Evolutionary conservation across 1,140 invertebrate species (phyloP), one percentile per base, ranked within the genome.

Genomic region (Bombus turneri): DNA sequence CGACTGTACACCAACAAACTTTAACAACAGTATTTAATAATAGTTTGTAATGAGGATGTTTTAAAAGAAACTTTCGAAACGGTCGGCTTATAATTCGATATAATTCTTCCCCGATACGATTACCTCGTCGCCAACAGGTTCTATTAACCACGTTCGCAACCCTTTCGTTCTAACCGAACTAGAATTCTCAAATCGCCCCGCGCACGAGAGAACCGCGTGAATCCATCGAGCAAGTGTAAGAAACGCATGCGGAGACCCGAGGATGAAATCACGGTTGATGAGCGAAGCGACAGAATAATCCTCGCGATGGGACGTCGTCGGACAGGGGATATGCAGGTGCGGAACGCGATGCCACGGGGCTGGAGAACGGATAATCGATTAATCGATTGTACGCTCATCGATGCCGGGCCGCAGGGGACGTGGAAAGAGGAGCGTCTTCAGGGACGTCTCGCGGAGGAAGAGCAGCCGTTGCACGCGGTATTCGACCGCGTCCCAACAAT

Each of bases 401-500:
- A 78, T 88, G 74, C 62, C 81, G 8, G 12, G 41, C 72, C 13
- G 62, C 41, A 5, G 57, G 59, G 53, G 43, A 39, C 47, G 59
- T 37, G 66, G 78, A 10, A 37, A 71, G 83, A 66, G 80, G 15
- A 83, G 64, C 77, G 59, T 53, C 62, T 28, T 9, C 15, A n/a
- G 25, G 34, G 25, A 85, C 69, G 25, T 76, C 72, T 72, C 15
- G 72, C n/a, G 5, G 31, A 62, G 8, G 59, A 57, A 22, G 57
- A 64, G 41, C 37, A 43, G 59, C 83, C 76, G 81, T 12, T 37
- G 57, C 66, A 75, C 80, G 82, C 77, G 79, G 90, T 88, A 92
- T 91, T 90, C 89, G 87, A 89, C 79, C 84, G 83, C 88, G 86
- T 92, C 89, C 89, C 86, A 92, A 92, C 91, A 92, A 92, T 92